Percentiles rank a stretch among this genome's conserved stretches.
Evolutionary conservation across 2,113 vertebrate genomes (phyloP).

Genomic region (Aptenodytes patagonicus): DNA sequence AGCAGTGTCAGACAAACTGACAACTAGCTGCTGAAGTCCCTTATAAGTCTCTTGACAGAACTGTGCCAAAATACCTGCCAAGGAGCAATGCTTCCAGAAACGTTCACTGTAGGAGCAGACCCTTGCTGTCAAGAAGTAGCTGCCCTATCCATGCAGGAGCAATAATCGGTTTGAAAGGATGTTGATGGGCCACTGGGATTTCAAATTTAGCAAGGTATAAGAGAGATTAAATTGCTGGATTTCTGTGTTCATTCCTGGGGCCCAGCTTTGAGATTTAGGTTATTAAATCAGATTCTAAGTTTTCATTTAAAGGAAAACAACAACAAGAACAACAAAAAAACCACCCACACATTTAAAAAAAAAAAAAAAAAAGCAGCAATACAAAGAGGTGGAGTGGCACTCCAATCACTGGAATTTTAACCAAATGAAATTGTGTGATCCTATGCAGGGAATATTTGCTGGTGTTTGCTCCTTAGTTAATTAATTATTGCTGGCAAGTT

Average conservation of each 20-base stretch:
- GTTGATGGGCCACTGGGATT: not conserved
- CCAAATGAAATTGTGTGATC: conserved; percentile 54
- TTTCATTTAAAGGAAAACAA: conserved; percentile 35
- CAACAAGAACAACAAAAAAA: not conserved
- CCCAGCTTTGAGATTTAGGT: not conserved
- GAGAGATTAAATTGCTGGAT: not conserved
- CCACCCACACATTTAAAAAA: not conserved
- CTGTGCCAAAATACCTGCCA: not conserved
- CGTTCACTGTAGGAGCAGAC: not conserved
- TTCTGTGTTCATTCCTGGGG: not conserved
- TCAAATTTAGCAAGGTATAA: not conserved
- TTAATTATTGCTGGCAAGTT: conserved; percentile 67
- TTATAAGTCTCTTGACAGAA: not conserved
- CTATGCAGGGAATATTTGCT: conserved; percentile 57
- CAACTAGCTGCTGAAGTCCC: not conserved
- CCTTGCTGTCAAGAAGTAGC: not conserved
- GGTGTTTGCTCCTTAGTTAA: conserved; percentile 62
- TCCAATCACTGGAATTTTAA: conserved; percentile 55
- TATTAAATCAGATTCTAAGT: conserved; percentile 8
- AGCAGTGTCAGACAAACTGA: not conserved
- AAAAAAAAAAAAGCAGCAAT: not conserved
- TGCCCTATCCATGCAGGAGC: not conserved
- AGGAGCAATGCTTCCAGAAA: not conserved
- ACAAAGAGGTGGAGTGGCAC: conserved; percentile 45
- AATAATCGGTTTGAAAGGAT: not conserved